A percentile compares a stretch with the other conserved stretches of the same genome.
phyloP scores from a whole-genome alignment of 2,797 vertebrate species.

The Halcyon leucocephala region DNA sequence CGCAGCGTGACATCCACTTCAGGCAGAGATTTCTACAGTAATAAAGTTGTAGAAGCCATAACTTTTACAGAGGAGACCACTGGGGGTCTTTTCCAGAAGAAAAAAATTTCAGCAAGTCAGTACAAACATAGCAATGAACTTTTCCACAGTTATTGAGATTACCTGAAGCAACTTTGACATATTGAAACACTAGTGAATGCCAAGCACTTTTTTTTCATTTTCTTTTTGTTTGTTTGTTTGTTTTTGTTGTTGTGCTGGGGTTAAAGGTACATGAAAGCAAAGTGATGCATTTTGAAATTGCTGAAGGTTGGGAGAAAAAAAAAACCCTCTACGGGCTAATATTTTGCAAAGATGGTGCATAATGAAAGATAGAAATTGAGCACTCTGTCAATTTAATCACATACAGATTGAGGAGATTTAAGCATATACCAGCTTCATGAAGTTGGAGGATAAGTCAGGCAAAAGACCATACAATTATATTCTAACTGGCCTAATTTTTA shows the following conservation, averaged over 20 bases:
- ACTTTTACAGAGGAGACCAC: slow-evolving; percentile 38
- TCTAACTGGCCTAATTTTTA: neutral
- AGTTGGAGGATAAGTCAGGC: neutral
- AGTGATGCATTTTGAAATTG: slow-evolving; percentile 20
- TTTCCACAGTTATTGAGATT: slow-evolving; percentile 26
- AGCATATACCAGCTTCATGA: neutral
- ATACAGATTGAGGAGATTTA: slow-evolving; percentile 11
- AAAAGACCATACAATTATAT: neutral
- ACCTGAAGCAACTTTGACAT: slow-evolving; percentile 50
- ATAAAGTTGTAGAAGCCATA: slow-evolving; percentile 12
- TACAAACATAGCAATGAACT: slow-evolving; percentile 55
- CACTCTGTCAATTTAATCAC: slow-evolving; percentile 26
- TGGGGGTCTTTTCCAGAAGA: neutral
- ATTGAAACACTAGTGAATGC: slow-evolving; percentile 25
- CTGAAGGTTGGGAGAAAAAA: neutral
- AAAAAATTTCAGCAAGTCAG: slow-evolving; percentile 10
- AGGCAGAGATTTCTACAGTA: slow-evolving; percentile 34
- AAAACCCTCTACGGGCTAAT: neutral
- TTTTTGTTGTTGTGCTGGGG: neutral
- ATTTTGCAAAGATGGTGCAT: slow-evolving; percentile 3
- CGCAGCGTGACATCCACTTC: neutral
- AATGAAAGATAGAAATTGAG: slow-evolving; percentile 26
- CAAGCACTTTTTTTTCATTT: neutral
- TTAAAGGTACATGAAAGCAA: slow-evolving; percentile 44
- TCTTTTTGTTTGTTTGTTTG: neutral